phyloP scores from a whole-genome alignment of 1,140 invertebrate species.

The Aplysia californica region DNA sequence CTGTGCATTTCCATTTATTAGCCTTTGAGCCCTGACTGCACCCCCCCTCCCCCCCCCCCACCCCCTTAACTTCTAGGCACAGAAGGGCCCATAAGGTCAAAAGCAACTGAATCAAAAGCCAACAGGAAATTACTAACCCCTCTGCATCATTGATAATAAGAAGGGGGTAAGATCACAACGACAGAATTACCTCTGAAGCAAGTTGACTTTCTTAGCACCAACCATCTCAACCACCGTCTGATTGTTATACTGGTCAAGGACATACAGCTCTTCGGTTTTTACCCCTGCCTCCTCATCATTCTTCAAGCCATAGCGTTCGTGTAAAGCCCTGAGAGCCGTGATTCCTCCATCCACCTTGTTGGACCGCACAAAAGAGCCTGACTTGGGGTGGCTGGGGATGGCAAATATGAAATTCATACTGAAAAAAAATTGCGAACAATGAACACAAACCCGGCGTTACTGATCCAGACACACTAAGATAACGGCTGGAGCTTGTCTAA shows the following conservation, averaged over 20 bases:
- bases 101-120: too few species aligned
- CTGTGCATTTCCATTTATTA: too few species aligned
- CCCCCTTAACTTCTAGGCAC: too few species aligned
- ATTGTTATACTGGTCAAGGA: conserved; percentile 76
- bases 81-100: too few species aligned
- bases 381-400: conserved; percentile 57
- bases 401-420: background rate
- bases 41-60: too few species aligned
- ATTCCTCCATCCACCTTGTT: conserved; percentile 81
- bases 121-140: too few species aligned
- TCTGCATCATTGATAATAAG: too few species aligned
- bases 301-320: conserved; percentile 76
- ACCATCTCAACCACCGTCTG: conserved; percentile 87
- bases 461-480: background rate
- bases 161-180: too few species aligned
- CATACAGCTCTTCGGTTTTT: conserved; percentile 73
- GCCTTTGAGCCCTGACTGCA: too few species aligned
- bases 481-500: background rate
- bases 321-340: conserved; percentile 79
- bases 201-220: conserved; percentile 86
- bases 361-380: conserved; percentile 87
- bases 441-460: too few species aligned
- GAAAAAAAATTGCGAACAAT: background rate
- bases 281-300: conserved; percentile 65
- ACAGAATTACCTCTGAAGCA: conserved; percentile 82